Conservation (phyloP, 37 sponge, comb jelly and placozoan species). For the Beroe forskalii region DNA sequence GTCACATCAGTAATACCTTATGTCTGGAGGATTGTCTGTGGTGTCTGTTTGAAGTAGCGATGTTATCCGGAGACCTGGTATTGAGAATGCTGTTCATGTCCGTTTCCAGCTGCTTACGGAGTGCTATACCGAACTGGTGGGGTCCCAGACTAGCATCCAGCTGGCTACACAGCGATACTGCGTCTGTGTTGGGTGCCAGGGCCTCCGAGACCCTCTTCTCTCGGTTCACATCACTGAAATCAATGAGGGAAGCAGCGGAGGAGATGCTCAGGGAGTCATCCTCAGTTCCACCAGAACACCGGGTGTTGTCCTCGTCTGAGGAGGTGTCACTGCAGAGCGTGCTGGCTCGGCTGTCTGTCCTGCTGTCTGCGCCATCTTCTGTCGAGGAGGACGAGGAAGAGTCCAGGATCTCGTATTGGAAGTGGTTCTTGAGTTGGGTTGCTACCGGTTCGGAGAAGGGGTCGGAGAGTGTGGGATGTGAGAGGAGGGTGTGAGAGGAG, state of each 20-base stretch:
- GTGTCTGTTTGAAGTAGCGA: no score
- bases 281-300: no score
- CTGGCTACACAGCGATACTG: background rate
- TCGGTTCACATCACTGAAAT: conserved; percentile 35
- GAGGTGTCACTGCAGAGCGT: background rate
- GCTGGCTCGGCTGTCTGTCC: background rate
- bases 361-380: background rate
- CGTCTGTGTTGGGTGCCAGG: background rate
- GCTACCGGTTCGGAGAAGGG: conserved; percentile 15
- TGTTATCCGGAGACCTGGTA: no score
- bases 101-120: conserved; percentile 15
- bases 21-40: no score
- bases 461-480: background rate
- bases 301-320: background rate
- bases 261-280: conserved; percentile 16
- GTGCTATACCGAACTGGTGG: conserved; percentile 9
- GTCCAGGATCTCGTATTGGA: conserved; percentile 50
- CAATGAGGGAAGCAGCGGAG: conserved; percentile 23
- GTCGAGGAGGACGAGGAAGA: no score
- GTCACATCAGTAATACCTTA: no score
- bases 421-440: conserved; percentile 35
- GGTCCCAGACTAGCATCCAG: background rate
- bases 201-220: conserved; percentile 1
- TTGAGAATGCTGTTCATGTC: conserved; percentile 10
- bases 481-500: background rate